phyloP scores from a whole-genome alignment of 2,888 invertebrate genomes.

The Orthonychiurus folsomi region DNA sequence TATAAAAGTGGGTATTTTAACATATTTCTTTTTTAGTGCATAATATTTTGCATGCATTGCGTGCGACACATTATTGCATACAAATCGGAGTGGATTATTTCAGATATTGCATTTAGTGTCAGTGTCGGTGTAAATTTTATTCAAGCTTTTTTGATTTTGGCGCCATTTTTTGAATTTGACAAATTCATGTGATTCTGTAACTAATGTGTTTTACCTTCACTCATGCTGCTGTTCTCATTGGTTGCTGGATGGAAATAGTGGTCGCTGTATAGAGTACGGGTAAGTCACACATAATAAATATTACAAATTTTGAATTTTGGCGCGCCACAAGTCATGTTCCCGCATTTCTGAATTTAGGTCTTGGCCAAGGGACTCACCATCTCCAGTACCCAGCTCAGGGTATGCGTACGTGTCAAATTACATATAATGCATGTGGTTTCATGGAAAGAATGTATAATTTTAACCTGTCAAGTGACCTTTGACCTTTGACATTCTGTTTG shows the following conservation, averaged over 20 bases:
- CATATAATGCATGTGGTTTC: too few species aligned
- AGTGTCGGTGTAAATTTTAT: not conserved
- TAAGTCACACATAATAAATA: too few species aligned
- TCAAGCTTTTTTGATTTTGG: not conserved
- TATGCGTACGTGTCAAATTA: constrained; percentile 16
- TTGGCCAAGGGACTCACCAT: constrained; percentile 40
- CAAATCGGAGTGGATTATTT: too few species aligned
- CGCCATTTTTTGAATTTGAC: not conserved
- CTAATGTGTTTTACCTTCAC: not conserved
- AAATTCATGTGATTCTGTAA: not conserved
- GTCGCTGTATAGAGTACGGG: constrained; percentile 39
- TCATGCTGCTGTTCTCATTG: constrained; percentile 5
- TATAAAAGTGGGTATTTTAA: too few species aligned
- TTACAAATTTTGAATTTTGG: not conserved
- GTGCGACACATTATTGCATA: too few species aligned
- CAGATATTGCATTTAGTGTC: not conserved
- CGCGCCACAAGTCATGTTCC: not conserved
- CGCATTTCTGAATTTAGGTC: constrained; percentile 20
- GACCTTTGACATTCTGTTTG: constrained; percentile 4
- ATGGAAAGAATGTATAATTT: too few species aligned
- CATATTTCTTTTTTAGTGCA: too few species aligned
- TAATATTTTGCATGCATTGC: too few species aligned
- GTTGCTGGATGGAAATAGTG: constrained; percentile 22
- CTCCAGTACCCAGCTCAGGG: constrained; percentile 24
- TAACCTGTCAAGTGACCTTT: constrained; percentile 10